Base-by-base conservation (phyloP, 2,888 invertebrate species). In the Acleris emargana region DNA sequence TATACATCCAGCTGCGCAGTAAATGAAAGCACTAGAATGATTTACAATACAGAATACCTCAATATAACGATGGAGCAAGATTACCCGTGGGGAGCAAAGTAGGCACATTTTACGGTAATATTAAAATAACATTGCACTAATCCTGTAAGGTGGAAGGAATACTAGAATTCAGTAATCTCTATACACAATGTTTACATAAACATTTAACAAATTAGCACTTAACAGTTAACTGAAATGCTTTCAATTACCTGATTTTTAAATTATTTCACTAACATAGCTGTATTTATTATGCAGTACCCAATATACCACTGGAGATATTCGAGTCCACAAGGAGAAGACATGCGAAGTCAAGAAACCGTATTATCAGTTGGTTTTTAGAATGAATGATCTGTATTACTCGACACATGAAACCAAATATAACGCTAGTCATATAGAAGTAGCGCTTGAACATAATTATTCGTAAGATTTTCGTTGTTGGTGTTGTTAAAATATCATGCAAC, bases 231-330 rank as follows among this genome's bases (percentile, higher is more conserved):
- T 68, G 72, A 69, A 73, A 73, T 75, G 72, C 62, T 67, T 58
- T 71, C 62, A 61, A 68, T 70, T 71, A 43, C 18, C 73, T 71
- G 74, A 76, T 75, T 71, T 67, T 62, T 72, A 67, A 71, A 77
- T 75, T 79, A 77, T 75, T 81, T 79, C 82, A 91, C 91, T 91
- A 92, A 92, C 91, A 87, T 83, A 83, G 84, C 84, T 84, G 86
- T 90, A 88, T 90, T 91, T 91, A 90, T 91, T 89, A 89, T 88
- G 84, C 93, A 93, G 93, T 93, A 92, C 93, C 93, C 89, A 93
- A 93, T 93, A 93, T 93, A 81, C 92, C 93, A 76, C 91, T 92
- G 93, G 93, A 93, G 90, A 85, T 93, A 84, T 89, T 92, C 90
- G 93, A 93, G 93, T 92, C 93, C 68, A 89, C 92, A 80, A 84